These are phyloP conservation scores for Furcula furcula DNA, from an alignment of 2,888 invertebrate genomes.

Conservation along the genomic window DNA sequence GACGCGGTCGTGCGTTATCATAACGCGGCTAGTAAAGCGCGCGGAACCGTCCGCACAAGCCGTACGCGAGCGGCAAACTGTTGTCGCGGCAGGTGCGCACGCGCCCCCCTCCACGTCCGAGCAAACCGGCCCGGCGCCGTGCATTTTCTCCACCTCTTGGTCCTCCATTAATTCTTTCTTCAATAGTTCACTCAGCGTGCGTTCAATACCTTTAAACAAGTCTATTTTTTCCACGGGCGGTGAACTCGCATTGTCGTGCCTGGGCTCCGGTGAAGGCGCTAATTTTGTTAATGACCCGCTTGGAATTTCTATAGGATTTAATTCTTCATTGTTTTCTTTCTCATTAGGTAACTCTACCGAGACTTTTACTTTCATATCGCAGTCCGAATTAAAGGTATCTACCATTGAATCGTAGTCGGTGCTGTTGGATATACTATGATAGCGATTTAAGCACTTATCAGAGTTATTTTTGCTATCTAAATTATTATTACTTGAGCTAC, in stretches of 20 bases:
- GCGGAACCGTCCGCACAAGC: conserved; percentile 81
- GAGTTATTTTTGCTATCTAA: conserved; percentile 51
- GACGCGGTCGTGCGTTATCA: conserved; percentile 92
- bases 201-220: conserved; percentile 78
- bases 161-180: conserved; percentile 79
- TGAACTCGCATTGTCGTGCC: conserved; percentile 40
- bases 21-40: conserved; percentile 93
- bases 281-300: conserved; percentile 48
- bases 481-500: conserved; percentile 56
- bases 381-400: conserved; percentile 47
- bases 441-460: conserved; percentile 56
- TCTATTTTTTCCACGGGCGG: conserved; percentile 66
- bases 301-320: conserved; percentile 40
- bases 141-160: conserved; percentile 73
- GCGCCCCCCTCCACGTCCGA: conserved; percentile 70
- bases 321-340: conserved; percentile 37
- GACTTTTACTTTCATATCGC: conserved; percentile 64
- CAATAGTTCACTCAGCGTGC: conserved; percentile 78
- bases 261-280: conserved; percentile 62
- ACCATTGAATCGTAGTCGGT: conserved; percentile 63
- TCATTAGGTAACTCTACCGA: conserved; percentile 54
- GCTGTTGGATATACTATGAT: conserved; percentile 56
- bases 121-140: conserved; percentile 68
- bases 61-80: conserved; percentile 80
- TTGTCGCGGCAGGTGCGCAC: conserved; percentile 72